A percentile compares a stretch with the other conserved stretches of the same genome.
These are phyloP conservation scores for Pammene aurita DNA, from an alignment of 2,888 invertebrate species.

Conservation along the genomic window DNA sequence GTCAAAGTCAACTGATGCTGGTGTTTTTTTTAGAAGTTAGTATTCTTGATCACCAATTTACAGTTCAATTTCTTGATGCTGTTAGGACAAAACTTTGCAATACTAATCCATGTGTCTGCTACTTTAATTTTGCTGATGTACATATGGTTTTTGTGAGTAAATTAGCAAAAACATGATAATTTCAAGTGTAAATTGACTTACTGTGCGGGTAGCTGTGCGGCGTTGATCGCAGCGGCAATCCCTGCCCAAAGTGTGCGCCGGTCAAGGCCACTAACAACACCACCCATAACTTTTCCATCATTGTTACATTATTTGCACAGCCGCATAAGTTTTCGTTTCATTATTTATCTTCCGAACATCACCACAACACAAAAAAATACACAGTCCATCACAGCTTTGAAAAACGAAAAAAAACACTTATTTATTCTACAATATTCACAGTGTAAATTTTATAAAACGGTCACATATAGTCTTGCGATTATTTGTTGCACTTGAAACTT, in stretches of 20 bases:
- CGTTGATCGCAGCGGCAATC: conserved; percentile 75
- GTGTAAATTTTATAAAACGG: conserved; percentile 58
- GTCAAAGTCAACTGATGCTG: neutral
- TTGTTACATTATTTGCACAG: conserved; percentile 79
- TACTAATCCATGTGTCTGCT: neutral
- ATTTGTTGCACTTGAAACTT: conserved; percentile 64
- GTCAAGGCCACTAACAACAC: conserved; percentile 77
- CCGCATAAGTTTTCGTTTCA: conserved; percentile 77
- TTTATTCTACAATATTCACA: conserved; percentile 59
- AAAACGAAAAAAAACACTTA: conserved; percentile 60
- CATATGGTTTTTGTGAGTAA: conserved; percentile 2
- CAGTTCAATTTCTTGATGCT: neutral
- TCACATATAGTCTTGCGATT: conserved; percentile 60
- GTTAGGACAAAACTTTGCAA: conserved; percentile 1
- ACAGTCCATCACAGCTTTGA: conserved; percentile 78
- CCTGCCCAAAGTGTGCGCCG: conserved; percentile 71
- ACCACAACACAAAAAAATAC: conserved; percentile 81
- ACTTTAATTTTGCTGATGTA: conserved; percentile 4
- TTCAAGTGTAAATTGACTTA: conserved; percentile 61
- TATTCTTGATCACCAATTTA: neutral
- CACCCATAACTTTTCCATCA: conserved; percentile 77
- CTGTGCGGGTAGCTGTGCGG: conserved; percentile 79
- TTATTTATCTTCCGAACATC: conserved; percentile 78
- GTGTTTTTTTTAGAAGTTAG: too few relatives aligned
- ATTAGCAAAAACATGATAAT: conserved; percentile 48